Evolutionary conservation across 2,797 vertebrate genomes (phyloP).

Genomic region (Phoeniculus purpureus): DNA sequence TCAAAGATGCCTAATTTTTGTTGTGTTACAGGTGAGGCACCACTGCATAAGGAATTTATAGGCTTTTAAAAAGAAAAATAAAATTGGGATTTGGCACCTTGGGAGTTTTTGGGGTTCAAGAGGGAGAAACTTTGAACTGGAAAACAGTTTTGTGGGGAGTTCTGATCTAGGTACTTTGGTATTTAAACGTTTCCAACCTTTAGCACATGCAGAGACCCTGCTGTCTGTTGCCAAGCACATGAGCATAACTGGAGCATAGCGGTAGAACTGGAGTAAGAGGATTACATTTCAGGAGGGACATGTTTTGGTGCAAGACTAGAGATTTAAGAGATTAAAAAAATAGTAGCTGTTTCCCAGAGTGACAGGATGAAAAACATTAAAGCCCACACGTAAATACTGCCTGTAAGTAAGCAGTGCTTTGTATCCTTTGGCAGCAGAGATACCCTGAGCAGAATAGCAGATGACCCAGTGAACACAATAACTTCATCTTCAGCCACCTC

Average conservation of each 20-base stretch:
- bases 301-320: slow-evolving; percentile 6
- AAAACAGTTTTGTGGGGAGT: neutral
- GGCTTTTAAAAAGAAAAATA: neutral
- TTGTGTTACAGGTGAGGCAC: neutral
- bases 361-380: neutral
- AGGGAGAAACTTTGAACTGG: neutral
- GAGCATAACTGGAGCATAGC: neutral
- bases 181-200: neutral
- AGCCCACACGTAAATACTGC: neutral
- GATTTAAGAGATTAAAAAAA: slow-evolving; percentile 46
- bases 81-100: neutral
- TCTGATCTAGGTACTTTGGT: neutral
- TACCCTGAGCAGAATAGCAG: neutral
- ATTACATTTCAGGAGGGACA: slow-evolving; percentile 54
- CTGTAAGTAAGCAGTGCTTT: neutral
- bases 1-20: neutral
- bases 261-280: slow-evolving; percentile 38
- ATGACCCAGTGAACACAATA: neutral
- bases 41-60: neutral
- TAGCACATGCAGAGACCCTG: neutral
- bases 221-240: neutral
- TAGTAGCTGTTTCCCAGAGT: neutral
- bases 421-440: neutral
- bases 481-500: neutral
- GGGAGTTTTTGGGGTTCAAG: neutral